Evolutionary conservation across 1,140 invertebrate genomes (phyloP), one percentile per base, ranked within the genome.

Genomic region (Orius insidiosus): DNA sequence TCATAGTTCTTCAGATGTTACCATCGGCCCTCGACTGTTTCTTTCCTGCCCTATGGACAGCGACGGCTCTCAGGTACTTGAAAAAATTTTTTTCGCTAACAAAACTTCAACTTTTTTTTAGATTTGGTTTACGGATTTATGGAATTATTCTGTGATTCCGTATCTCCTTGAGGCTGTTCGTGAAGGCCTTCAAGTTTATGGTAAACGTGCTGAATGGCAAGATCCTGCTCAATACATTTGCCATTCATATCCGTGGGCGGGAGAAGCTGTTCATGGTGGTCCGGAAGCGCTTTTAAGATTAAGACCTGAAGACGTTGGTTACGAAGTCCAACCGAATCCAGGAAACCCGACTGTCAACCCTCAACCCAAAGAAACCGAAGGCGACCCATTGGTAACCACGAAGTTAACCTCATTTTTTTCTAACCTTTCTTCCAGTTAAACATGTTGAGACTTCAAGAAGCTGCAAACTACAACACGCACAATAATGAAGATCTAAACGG

Each of bases 91-190:
- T n/a, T n/a, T n/a, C n/a, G n/a, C n/a, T n/a, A n/a, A n/a, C 35
- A 3, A n/a, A 36, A 15, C 3, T 36, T 36, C 3, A 36, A 15
- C n/a, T n/a, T 36, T 36, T 24, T 43, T 43, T n/a, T 18, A 43
- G 41, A 83, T 88, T 1, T 98, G 94, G 94, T 97, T 97, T 59
- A 89, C 87, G 14, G 87, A 95, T 59, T 73, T 97, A 15, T 98
- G 94, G 94, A 97, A 98, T 65, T 94, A 94, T 63, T 90, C 89
- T 38, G 72, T 98, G 33, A 81, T 93, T 34, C 90, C 92, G 11
- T 96, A 97, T 62, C 67, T 96, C 19, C 72, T 90, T 18, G 88
- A 96, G 59, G 87, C 90, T 2, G 85, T 93, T 1, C 72, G 87
- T 31, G 92, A 97, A 65, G 90, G 89, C 10, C 69, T 90, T 2